These are phyloP conservation scores for Chaetodon trifascialis DNA, from an alignment of 2,113 vertebrate species.

Conservation along the genomic window DNA sequence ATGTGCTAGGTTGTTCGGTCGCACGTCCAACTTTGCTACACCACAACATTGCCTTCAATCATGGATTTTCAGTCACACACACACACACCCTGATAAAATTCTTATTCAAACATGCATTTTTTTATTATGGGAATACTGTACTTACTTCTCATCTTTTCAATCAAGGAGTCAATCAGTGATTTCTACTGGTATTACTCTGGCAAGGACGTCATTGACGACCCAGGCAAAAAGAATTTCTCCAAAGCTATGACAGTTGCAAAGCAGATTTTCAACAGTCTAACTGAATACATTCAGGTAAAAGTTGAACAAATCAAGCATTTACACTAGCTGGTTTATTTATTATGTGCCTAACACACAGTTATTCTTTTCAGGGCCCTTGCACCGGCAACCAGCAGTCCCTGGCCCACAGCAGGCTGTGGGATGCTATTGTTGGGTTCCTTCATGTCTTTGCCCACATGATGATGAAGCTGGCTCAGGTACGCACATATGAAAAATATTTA, in stretches of 20 bases:
- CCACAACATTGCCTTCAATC: background rate
- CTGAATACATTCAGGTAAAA: conserved; percentile 95
- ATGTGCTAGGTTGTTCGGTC: background rate
- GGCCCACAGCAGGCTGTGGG: conserved; percentile 96
- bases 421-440: conserved; percentile 96
- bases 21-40: background rate
- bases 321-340: background rate
- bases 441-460: conserved; percentile 99
- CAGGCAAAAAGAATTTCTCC: conserved; percentile 96
- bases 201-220: conserved; percentile 94
- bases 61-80: background rate
- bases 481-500: background rate
- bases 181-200: conserved; percentile 99
- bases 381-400: conserved; percentile 98
- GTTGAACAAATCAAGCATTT: background rate
- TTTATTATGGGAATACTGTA: background rate
- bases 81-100: background rate
- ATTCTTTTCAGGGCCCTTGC: conserved; percentile 89
- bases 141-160: background rate
- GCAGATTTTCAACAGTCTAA: conserved; percentile 96
- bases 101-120: background rate
- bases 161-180: conserved; percentile 96
- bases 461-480: conserved; percentile 98
- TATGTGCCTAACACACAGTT: conserved; percentile 13
- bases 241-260: conserved; percentile 97